Evolutionary conservation across 2,797 vertebrate genomes (phyloP), one percentile per base, ranked within the genome.

Genomic region (Pseudocheirus occidentalis): DNA sequence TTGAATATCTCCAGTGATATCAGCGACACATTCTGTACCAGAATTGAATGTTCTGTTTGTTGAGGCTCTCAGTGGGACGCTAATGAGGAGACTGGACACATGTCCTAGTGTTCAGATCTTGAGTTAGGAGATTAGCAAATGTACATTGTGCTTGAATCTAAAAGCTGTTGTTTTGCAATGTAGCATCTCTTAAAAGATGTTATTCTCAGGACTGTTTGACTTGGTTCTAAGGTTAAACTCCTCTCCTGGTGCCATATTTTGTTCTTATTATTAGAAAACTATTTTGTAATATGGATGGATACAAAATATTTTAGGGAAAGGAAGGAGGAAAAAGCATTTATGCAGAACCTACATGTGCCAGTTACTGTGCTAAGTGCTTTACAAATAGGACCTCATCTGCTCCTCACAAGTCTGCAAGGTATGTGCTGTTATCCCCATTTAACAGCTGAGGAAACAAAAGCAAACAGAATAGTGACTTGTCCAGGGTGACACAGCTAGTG

Each of bases 101-200:
- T 31, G 24, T 90, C 90, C 66, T 93, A 55, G 52, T n/a, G 54
- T 95, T 92, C 96, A 81, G 73, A 62, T 94, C 95, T 97, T 90
- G 62, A 95, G 57, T 95, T 95, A 96, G 6, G 89, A 96, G 96
- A 97, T 97, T 96, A 97, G 91, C 94, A 95, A 97, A 66, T 90
- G 34, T 46, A 94, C n/a, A 95, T 90, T 13, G 50, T 27, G 28
- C 21, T 55, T 90, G 55, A 92, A 10, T 81, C 55, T 89, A 16
- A 55, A 96, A 55, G 94, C 89, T 0, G 0, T 62, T 93, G 50
- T 95, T 93, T 73, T 94, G 93, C 87, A 92, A 97, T 0, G 89
- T 46, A 95, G 24, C 57, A 94, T 92, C 95, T 95, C 73, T 91
- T 46, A 93, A 96, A 56, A 95, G 57, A 50, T 91, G 66, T 81